Evolutionary conservation across 2,113 vertebrate species (phyloP), one percentile per base, ranked within the genome.

Genomic region (Colistium nudipinnis): DNA sequence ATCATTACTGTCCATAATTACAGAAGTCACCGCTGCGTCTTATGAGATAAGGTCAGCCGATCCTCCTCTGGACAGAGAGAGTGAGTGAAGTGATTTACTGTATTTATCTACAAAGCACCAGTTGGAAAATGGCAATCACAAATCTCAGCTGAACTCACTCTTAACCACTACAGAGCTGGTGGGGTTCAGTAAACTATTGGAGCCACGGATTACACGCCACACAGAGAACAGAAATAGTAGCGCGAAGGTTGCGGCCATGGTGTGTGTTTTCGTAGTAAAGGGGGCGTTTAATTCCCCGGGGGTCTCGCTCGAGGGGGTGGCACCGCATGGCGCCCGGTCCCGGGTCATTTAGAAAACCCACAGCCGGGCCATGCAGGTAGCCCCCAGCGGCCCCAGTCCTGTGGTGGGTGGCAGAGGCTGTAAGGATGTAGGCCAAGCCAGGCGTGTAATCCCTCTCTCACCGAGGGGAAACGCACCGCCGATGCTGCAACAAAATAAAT

Each of bases 321-420:
- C 77, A 60, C 62, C 31, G 73, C 68, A 31, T 85, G 90, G 90
- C 85, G 84, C 87, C 90, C 81, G 73, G 88, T 87, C 81, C 76
- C 70, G 87, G 89, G 88, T 92, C 87, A 90, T 91, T 91, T 91
- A 73, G 54, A 35, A n/a, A 78, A 78, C 77, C 81, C 83, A 84
- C 82, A 88, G 62, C 59, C n/a, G 60, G 80, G 75, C 62, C 76
- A 92, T 93, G 93, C 88, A 88, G 93, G 91, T 92, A 84, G 65
- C 71, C 80, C 85, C 31, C 45, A 73, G 8, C 36, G 17, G 2
- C 41, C 39, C 39, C 43, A 47, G 69, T 36, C 48, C 75, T 81
- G 77, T 12, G 47, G 86, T 89, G 88, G 90, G 89, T 90, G 89
- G 90, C 65, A 71, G 62, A 74, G 62, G 66, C 72, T 65, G 81